Evolutionary conservation across 2,888 invertebrate species (phyloP).

Genomic region (Acronicta alni): DNA sequence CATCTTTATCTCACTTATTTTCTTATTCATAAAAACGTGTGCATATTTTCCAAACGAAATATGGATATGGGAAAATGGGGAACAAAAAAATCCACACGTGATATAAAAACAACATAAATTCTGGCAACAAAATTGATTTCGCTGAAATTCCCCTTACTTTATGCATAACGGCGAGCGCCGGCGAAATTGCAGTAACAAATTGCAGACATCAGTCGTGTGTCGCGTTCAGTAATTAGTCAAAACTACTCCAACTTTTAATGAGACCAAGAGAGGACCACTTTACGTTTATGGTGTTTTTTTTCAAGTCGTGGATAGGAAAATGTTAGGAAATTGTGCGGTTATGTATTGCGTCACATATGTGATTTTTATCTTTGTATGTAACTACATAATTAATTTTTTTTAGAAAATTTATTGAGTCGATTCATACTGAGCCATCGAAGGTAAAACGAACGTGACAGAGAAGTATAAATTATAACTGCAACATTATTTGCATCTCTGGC

Average conservation of each 20-base stretch:
- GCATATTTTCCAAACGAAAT: slow-evolving; percentile 4
- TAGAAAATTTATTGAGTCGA: too few relatives aligned
- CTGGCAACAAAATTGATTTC: slow-evolving; percentile 45
- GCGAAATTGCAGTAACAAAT: slow-evolving; percentile 65
- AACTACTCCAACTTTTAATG: slow-evolving; percentile 71
- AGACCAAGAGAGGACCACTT: slow-evolving; percentile 59
- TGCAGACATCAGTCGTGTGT: slow-evolving; percentile 67
- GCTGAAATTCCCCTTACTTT: slow-evolving; percentile 35
- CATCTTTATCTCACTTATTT: too few relatives aligned
- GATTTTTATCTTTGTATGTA: too few relatives aligned
- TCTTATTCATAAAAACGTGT: slow-evolving; percentile 3
- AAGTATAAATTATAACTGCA: too few relatives aligned
- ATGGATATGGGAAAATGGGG: too few relatives aligned
- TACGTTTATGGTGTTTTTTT: slow-evolving; percentile 48
- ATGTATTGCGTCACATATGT: not conserved
- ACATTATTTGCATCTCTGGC: too few relatives aligned
- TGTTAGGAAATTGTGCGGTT: slow-evolving; percentile 37
- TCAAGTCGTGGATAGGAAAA: slow-evolving; percentile 34
- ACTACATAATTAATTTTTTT: too few relatives aligned
- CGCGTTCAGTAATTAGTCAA: slow-evolving; percentile 68
- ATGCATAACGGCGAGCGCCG: slow-evolving; percentile 40
- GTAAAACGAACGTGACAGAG: too few relatives aligned
- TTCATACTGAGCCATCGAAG: too few relatives aligned
- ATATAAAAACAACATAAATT: slow-evolving; percentile 50
- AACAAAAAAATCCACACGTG: slow-evolving; percentile 18